Percentiles rank a stretch among this genome's conserved stretches.
Conservation (phyloP, 2,888 invertebrate genomes). For the Chymomyza fuscimana region DNA sequence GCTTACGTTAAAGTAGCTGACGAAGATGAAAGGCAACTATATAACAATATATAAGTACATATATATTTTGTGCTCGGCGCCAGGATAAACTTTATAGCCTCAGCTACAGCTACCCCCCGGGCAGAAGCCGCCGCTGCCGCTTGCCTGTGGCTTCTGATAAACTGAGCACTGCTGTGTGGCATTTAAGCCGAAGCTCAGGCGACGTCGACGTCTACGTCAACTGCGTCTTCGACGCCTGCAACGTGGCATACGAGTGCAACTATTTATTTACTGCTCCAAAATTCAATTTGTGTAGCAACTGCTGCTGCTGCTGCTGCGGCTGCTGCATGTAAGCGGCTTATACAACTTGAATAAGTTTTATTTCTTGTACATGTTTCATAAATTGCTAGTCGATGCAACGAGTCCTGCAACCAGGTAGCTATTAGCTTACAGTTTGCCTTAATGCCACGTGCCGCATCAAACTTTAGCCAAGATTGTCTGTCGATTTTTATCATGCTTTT, state of each 20-base stretch:
- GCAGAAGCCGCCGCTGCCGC: constrained; percentile 1
- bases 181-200: constrained; percentile 1
- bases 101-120: constrained; percentile 14
- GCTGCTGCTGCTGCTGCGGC: background rate
- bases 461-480: background rate
- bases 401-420: background rate
- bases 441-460: background rate
- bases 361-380: constrained; percentile 29
- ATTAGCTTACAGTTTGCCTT: constrained; percentile 1
- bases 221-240: background rate
- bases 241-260: constrained; percentile 16
- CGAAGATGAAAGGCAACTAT: constrained; percentile 29
- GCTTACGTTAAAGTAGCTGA: constrained; percentile 1
- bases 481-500: background rate
- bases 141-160: constrained; percentile 43
- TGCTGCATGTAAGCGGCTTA: background rate
- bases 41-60: background rate
- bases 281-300: constrained; percentile 52
- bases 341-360: constrained; percentile 55
- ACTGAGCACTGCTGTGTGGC: constrained; percentile 31
- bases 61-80: constrained; percentile 52
- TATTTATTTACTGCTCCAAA: constrained; percentile 43
- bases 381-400: constrained; percentile 40
- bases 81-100: constrained; percentile 51
- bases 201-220: background rate